Conservation (phyloP, 2,888 invertebrate species). For the Phengaris alcon region DNA sequence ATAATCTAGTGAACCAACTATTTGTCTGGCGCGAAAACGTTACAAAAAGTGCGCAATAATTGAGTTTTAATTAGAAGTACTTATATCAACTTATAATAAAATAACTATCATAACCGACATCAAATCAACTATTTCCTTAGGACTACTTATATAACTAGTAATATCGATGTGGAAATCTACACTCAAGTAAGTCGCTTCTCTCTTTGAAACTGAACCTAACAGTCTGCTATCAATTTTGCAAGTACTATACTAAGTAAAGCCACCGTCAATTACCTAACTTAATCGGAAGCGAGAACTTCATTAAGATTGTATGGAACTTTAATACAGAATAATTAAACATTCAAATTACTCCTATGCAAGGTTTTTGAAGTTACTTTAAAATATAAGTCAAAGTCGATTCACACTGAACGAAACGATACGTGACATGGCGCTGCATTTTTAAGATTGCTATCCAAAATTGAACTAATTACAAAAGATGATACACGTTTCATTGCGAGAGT, state of each 20-base stretch:
- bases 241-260: constrained; percentile 28
- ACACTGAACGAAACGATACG: too few species aligned
- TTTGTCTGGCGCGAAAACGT: too few species aligned
- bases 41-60: too few species aligned
- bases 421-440: too few species aligned
- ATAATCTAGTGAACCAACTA: too few species aligned
- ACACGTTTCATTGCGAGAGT: too few species aligned
- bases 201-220: constrained; percentile 18
- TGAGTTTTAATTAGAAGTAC: too few species aligned
- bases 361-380: not conserved
- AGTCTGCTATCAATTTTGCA: constrained; percentile 13
- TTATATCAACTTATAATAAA: not conserved
- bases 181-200: constrained; percentile 10
- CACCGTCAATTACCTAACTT: constrained; percentile 31
- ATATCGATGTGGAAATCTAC: not conserved
- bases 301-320: constrained; percentile 27
- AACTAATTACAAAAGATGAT: too few species aligned
- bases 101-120: not conserved
- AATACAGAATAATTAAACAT: constrained; percentile 14
- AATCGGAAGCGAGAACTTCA: constrained; percentile 30
- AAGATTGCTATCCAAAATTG: too few species aligned
- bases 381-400: too few species aligned
- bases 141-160: not conserved
- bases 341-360: constrained; percentile 1
- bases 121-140: not conserved